Percentiles rank a stretch among this genome's conserved stretches.
These are phyloP conservation scores for Microcebus jonahi DNA, from an alignment of 2,113 vertebrate genomes.

Conservation along the genomic window DNA sequence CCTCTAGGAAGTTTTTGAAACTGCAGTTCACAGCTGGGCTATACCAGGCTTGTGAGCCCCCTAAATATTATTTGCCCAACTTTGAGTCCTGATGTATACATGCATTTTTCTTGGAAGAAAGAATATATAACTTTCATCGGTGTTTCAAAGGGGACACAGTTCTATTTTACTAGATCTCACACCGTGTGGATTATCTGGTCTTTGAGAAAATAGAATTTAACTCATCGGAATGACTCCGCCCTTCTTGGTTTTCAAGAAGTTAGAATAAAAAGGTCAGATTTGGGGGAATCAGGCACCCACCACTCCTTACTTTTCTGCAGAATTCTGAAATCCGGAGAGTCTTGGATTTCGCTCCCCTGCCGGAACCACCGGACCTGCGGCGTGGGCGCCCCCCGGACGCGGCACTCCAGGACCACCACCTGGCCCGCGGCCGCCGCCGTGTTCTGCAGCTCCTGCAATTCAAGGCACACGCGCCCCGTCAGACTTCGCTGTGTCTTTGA, in stretches of 20 bases:
- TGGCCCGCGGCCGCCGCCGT: constrained; percentile 93
- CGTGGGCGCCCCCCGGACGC: constrained; percentile 92
- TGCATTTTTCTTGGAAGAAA: background rate
- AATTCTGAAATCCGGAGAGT: constrained; percentile 97
- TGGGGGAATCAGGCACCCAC: background rate
- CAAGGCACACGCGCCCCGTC: background rate
- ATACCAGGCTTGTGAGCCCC: background rate
- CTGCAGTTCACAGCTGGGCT: background rate
- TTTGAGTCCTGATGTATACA: background rate
- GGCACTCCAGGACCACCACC: constrained; percentile 96
- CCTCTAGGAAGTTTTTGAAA: background rate
- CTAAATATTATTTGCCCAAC: background rate
- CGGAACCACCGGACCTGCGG: constrained; percentile 94
- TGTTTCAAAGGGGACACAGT: background rate
- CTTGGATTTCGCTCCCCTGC: constrained; percentile 93
- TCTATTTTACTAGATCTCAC: background rate
- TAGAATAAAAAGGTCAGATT: background rate
- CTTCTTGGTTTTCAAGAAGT: background rate
- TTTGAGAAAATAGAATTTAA: background rate
- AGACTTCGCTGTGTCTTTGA: background rate
- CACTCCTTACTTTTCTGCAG: constrained; percentile 97
- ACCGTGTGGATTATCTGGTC: background rate
- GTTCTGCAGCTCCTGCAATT: constrained; percentile 92
- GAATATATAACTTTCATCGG: background rate
- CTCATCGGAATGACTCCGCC: background rate